Percentiles rank a stretch among this genome's conserved stretches.
phyloP scores from a whole-genome alignment of 2,888 invertebrate genomes.

The Osmoderma eremita region DNA sequence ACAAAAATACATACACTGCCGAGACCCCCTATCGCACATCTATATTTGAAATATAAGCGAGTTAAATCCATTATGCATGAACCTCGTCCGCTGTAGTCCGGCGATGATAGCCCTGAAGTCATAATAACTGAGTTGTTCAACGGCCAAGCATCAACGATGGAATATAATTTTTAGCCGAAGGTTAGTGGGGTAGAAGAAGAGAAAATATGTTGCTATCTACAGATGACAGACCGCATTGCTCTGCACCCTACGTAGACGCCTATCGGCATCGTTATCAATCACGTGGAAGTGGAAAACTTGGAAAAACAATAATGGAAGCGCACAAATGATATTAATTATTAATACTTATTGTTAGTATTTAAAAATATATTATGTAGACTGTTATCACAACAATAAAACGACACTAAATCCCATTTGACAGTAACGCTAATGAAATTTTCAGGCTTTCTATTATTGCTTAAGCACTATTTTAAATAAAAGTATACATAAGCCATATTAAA shows the following conservation, averaged over 20 bases:
- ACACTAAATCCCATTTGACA: too few species aligned
- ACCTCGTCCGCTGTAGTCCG: slow-evolving; percentile 47
- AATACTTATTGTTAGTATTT: too few species aligned
- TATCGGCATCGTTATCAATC: background rate
- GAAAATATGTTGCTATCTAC: slow-evolving; percentile 60
- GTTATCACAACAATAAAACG: too few species aligned
- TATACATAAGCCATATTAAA: too few species aligned
- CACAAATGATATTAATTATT: too few species aligned
- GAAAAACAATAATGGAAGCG: too few species aligned
- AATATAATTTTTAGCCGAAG: slow-evolving; percentile 61
- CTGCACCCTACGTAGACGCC: background rate
- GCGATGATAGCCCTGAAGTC: slow-evolving; percentile 48
- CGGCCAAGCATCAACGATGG: slow-evolving; percentile 59
- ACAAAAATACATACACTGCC: slow-evolving; percentile 6
- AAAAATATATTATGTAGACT: too few species aligned
- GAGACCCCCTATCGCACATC: slow-evolving; percentile 8
- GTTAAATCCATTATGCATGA: slow-evolving; percentile 57
- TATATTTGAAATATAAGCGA: slow-evolving; percentile 28
- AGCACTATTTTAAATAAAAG: too few species aligned
- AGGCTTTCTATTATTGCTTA: too few species aligned
- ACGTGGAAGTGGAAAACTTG: background rate
- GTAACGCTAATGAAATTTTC: too few species aligned
- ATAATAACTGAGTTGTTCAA: slow-evolving; percentile 59
- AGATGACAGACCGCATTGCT: slow-evolving; percentile 50
- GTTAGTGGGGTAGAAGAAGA: slow-evolving; percentile 61